Percentiles rank a stretch among this genome's conserved stretches.
These are phyloP conservation scores for Fistularia commersonii DNA, from an alignment of 2,797 vertebrate species.

Conservation along the genomic window DNA sequence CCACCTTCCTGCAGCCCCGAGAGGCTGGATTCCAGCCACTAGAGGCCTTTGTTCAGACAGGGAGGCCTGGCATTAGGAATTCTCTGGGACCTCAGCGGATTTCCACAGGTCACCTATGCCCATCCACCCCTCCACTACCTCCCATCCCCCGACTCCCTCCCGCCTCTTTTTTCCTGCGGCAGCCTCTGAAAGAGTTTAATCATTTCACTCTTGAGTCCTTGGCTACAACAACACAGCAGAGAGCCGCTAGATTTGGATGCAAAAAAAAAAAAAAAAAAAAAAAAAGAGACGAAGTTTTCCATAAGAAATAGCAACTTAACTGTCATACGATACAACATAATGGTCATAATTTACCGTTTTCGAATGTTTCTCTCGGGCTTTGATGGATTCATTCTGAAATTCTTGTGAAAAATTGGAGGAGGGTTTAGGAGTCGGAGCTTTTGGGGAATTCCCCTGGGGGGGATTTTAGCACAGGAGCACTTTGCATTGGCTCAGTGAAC, in stretches of 20 bases:
- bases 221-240: not conserved
- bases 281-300: too few relatives aligned
- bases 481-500: not conserved
- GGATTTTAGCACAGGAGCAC: not conserved
- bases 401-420: too few relatives aligned
- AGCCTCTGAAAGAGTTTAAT: constrained; percentile 24
- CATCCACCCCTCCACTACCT: not conserved
- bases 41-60: constrained; percentile 42
- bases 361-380: too few relatives aligned
- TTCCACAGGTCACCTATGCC: constrained; percentile 41
- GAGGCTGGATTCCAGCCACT: constrained; percentile 50
- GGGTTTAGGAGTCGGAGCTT: not conserved
- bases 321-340: too few relatives aligned
- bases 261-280: not conserved
- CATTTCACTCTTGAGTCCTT: constrained; percentile 20
- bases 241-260: constrained; percentile 1
- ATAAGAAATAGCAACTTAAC: too few relatives aligned
- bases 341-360: too few relatives aligned
- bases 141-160: not conserved
- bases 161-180: constrained; percentile 7
- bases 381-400: too few relatives aligned
- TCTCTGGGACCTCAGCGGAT: constrained; percentile 47
- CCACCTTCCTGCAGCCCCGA: constrained; percentile 13
- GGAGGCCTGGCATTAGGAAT: constrained; percentile 11
- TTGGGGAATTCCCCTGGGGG: constrained; percentile 4